A percentile compares a stretch with the other conserved stretches of the same genome.
Evolutionary conservation across 2,888 invertebrate genomes (phyloP).

Genomic region (Pristionchus japonicus): DNA sequence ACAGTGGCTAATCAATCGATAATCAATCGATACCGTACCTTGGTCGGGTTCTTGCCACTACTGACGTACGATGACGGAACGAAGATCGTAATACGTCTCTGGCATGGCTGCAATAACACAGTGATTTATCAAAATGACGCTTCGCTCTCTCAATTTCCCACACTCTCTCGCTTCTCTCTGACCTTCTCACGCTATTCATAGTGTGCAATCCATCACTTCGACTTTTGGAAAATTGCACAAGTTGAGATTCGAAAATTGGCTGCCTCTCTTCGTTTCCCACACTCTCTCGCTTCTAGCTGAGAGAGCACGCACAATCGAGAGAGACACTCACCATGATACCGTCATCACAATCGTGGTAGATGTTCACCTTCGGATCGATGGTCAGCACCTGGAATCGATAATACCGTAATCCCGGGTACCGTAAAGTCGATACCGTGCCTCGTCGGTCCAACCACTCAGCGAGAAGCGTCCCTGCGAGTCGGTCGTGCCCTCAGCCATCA

Average conservation of each 20-base stretch:
- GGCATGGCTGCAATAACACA: conserved; percentile 40
- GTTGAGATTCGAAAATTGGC: too few relatives aligned
- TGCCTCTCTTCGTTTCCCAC: too few relatives aligned
- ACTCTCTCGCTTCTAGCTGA: too few relatives aligned
- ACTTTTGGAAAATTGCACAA: too few relatives aligned
- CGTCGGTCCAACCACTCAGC: not conserved
- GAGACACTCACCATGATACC: conserved; percentile 41
- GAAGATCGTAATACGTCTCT: conserved; percentile 18
- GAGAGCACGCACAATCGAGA: not conserved
- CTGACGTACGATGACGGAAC: conserved; percentile 15
- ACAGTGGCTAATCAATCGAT: not conserved
- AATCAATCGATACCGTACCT: not conserved
- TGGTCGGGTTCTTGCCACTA: conserved; percentile 41
- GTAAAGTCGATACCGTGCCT: too few relatives aligned
- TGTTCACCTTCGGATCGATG: conserved; percentile 48
- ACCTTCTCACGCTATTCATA: too few relatives aligned
- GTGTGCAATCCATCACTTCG: too few relatives aligned
- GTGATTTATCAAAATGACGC: not conserved
- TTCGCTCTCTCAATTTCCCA: too few relatives aligned
- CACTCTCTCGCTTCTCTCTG: not conserved
- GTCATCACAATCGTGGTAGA: conserved; percentile 50
- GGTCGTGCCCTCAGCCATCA: conserved; percentile 41
- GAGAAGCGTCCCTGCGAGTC: conserved; percentile 31
- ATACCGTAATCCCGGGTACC: not conserved
- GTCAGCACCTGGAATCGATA: conserved; percentile 20